Base-by-base conservation (phyloP, 2,888 invertebrate species). In the Hymenopus coronatus region DNA sequence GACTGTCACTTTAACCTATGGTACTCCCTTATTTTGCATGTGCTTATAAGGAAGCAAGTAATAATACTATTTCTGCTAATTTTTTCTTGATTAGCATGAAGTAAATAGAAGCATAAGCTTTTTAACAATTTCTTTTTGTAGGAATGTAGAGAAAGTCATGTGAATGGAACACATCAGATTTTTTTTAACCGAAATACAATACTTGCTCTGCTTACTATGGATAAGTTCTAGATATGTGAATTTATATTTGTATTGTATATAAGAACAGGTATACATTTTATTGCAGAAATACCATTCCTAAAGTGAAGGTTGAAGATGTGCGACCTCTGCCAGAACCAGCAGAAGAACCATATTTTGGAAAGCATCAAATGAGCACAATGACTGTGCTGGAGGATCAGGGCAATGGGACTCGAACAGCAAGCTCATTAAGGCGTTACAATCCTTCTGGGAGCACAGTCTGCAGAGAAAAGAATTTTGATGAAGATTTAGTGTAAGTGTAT, bases 251-350 rank as follows among this genome's bases (percentile, higher is more conserved):
- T 81, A 81, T 87, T 27, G 27, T 20, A 20, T 87, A 20, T 40
- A 87, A 7, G 12, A 81, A 70, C 2, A 82, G n/a, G n/a, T 27
- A 54, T 33, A 33, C 15, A 30, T 89, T 28, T 82, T 15, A 30
- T 88, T 83, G n/a, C 28, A 89, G 85, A 30, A 81, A 46, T 28
- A 83, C 82, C 28, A 84, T 83, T 82, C 83, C 28, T 27, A 90
- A 90, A 88, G 81, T 89, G 25, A 89, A 89, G 33, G 54, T 89
- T 20, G 33, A 28, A 4, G 88, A 84, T 27, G 30, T 83, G 9
- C 84, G 83, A 20, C 89, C 89, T 84, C 85, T 90, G 15, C 90
- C 90, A 30, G 90, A 90, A 85, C 83, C 88, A 40, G 83, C 33
- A 25, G 88, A 88, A 28, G 70, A 84, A 28, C 20, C 54, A 3